Base-by-base conservation (phyloP, 2,113 vertebrate species). In the human region DNA sequence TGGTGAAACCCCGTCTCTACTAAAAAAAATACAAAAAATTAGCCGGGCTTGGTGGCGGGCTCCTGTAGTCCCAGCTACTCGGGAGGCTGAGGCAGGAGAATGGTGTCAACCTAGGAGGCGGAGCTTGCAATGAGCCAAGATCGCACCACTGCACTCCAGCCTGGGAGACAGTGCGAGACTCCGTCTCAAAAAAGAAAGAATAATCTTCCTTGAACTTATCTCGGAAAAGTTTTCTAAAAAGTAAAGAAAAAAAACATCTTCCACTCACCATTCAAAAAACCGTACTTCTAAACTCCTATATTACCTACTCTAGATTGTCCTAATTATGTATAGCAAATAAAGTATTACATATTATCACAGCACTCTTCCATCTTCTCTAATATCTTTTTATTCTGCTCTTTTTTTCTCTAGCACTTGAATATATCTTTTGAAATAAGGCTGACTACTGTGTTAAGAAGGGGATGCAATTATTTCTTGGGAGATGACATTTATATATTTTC, bases 211-310 rank as follows among this genome's bases (percentile, higher is more conserved):
- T 14, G 30, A 64, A 64, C 27, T 64, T 64, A 64, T 64, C 61
- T 64, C 6, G 27, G 5, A 30, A 32, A 32, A 64, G 2, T 2
- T 30, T 64, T 64, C 13, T 64, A 30, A 14, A 64, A 64, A 64
- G 27, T 57, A 57, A 57, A 57, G 55, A 57, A 64, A 64, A 85
- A 83, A 40, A 85, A 72, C 66, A 83, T 0, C 25, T 25, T 89
- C 45, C 13, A 64, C 61, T 64, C 13, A 35, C 27, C 25, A 72
- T 64, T 82, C 48, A 61, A 81, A 80, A 96, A 40, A 32, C 23
- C 59, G 43, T 40, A 93, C 59, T 82, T 82, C 75, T 82, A 86
- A 93, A 76, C n/a, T 85, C 72, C 78, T 90, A 80, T 57, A 48
- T 22, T 6, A 68, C 35, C 0, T 18, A 84, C 12, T 55, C 11